Percentiles rank a stretch among this genome's conserved stretches.
Conservation (phyloP, 1,140 invertebrate species). For the Megathymus violae region DNA sequence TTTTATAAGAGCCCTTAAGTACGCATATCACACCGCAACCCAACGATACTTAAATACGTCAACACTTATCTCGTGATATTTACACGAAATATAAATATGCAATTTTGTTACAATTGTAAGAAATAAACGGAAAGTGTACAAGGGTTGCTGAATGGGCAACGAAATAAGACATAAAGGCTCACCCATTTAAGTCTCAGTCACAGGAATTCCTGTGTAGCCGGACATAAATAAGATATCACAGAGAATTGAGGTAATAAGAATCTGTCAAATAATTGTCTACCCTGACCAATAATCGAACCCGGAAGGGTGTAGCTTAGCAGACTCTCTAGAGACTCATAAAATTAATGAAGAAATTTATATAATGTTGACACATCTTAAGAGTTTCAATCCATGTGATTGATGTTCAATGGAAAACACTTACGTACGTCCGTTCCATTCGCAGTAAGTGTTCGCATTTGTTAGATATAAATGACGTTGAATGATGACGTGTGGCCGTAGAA, state of each 20-base stretch:
- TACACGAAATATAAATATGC: not conserved
- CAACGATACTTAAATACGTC: conserved; percentile 6
- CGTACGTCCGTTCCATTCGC: conserved; percentile 59
- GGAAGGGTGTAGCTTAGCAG: too few relatives aligned
- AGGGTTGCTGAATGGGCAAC: too few relatives aligned
- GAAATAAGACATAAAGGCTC: too few relatives aligned
- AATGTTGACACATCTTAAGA: conserved; percentile 37
- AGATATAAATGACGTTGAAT: conserved; percentile 72
- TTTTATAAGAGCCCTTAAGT: conserved; percentile 5
- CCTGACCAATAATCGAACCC: too few relatives aligned
- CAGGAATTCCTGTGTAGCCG: too few relatives aligned
- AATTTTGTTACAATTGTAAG: too few relatives aligned
- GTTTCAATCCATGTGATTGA: conserved; percentile 53
- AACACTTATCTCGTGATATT: not conserved
- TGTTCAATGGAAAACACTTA: conserved; percentile 69
- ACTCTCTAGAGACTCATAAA: too few relatives aligned
- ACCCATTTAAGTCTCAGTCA: too few relatives aligned
- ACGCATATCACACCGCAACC: conserved; percentile 2
- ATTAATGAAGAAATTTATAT: not conserved
- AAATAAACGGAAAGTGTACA: too few relatives aligned
- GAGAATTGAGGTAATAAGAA: too few relatives aligned
- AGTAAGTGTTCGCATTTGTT: conserved; percentile 66
- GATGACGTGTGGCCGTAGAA: conserved; percentile 74
- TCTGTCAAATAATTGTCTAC: too few relatives aligned
- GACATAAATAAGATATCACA: too few relatives aligned